These are phyloP conservation scores for Perccottus glenii DNA, from an alignment of 2,113 vertebrate genomes.

Conservation along the genomic window DNA sequence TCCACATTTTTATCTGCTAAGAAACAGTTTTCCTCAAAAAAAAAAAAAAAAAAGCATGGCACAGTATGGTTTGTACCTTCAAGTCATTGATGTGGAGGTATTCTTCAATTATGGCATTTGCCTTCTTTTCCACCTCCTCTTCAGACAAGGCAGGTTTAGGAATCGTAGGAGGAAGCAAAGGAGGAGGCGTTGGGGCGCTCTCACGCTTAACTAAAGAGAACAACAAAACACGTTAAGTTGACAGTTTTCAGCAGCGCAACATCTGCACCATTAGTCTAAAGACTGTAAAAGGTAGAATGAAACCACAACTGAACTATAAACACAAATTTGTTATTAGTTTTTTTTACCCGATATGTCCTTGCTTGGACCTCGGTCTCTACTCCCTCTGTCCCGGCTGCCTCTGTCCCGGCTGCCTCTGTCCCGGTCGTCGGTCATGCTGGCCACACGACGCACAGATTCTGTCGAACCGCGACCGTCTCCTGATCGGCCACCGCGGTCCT, in stretches of 20 bases:
- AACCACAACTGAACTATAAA: too few species aligned
- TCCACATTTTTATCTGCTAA: not conserved
- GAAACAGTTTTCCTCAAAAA: not conserved
- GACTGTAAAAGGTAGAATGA: too few species aligned
- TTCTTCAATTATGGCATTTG: slow-evolving; percentile 92
- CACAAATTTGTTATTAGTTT: not conserved
- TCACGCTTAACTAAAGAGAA: slow-evolving; percentile 83
- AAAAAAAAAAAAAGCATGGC: too few species aligned
- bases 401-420: slow-evolving; percentile 64
- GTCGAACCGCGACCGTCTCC: slow-evolving; percentile 80
- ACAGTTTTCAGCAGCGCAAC: not conserved
- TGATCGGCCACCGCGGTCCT: slow-evolving; percentile 86
- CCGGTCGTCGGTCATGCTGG: slow-evolving; percentile 88
- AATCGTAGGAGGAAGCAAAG: slow-evolving; percentile 65
- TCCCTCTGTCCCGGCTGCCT: slow-evolving; percentile 14
- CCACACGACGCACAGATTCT: slow-evolving; percentile 87
- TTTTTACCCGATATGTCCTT: slow-evolving; percentile 68
- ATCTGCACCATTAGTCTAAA: not conserved
- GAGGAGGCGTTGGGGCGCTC: slow-evolving; percentile 58
- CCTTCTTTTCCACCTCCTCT: slow-evolving; percentile 92
- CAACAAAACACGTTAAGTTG: not conserved
- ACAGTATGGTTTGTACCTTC: slow-evolving; percentile 79
- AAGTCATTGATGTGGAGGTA: slow-evolving; percentile 96
- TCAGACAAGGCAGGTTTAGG: slow-evolving; percentile 83
- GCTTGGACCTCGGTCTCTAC: slow-evolving; percentile 55